Percentiles rank a stretch among this genome's conserved stretches.
Evolutionary conservation across 1,140 invertebrate genomes (phyloP).

Genomic region (Pachypsylla venusta): DNA sequence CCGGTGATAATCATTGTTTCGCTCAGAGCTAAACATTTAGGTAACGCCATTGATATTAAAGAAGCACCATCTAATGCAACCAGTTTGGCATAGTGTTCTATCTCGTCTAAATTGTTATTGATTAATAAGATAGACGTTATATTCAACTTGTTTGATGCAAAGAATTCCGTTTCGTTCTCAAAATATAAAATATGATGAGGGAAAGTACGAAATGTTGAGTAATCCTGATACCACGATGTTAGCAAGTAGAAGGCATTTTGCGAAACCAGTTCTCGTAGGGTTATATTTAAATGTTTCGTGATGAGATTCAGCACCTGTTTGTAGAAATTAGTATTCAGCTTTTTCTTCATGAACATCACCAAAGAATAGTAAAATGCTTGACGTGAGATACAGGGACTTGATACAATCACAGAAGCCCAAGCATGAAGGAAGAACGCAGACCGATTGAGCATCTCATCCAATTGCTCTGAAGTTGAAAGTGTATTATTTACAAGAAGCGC

Average conservation of each 20-base stretch:
- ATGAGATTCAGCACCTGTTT: neutral
- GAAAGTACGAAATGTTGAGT: neutral
- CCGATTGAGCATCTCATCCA: neutral
- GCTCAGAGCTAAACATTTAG: neutral
- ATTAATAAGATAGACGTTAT: neutral
- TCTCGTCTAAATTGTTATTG: neutral
- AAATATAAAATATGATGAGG: neutral
- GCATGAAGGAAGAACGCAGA: neutral
- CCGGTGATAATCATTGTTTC: neutral
- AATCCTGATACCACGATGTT: neutral
- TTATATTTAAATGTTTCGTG: neutral
- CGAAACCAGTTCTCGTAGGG: neutral
- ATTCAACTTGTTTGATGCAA: neutral
- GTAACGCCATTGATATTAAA: neutral
- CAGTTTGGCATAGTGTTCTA: neutral
- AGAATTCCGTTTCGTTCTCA: neutral
- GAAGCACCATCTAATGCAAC: neutral
- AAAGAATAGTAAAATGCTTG: neutral
- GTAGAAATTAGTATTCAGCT: neutral
- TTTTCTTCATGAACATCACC: neutral
- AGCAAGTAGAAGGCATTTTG: neutral
- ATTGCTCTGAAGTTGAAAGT: neutral
- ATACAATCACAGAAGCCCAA: neutral
- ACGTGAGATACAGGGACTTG: neutral
- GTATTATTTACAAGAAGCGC: neutral